Evolutionary conservation across 2,113 vertebrate species (phyloP).

Genomic region (Nothobranchius kuhntae): DNA sequence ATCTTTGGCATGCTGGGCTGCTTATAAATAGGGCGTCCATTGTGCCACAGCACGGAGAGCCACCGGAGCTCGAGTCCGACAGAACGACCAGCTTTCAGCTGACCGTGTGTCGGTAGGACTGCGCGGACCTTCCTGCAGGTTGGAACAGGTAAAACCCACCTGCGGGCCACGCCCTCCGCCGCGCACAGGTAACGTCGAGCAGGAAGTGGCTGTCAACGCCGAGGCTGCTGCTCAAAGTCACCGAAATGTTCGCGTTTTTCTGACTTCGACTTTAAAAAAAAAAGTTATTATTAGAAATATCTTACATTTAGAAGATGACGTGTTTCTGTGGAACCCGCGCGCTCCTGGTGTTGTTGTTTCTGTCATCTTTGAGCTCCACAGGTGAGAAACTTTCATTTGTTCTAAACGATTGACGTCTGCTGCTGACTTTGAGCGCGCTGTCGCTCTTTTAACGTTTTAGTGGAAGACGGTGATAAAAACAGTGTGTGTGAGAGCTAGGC

Average conservation of each 20-base stretch:
- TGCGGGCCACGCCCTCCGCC: conserved; percentile 66
- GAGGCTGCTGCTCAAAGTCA: conserved; percentile 11
- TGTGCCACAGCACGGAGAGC: conserved; percentile 36
- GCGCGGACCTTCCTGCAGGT: conserved; percentile 56
- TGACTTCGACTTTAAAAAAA: conserved; percentile 1
- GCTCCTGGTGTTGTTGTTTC: conserved; percentile 43
- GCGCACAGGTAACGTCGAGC: conserved; percentile 50
- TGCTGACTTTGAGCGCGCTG: background rate
- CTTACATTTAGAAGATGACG: conserved; percentile 29
- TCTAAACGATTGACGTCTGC: background rate
- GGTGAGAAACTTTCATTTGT: conserved; percentile 43
- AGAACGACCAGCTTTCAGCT: no score
- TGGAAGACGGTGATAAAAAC: background rate
- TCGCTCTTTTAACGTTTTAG: rapidly evolving
- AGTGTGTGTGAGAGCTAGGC: no score
- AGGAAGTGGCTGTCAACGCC: conserved; percentile 70
- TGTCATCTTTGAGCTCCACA: conserved; percentile 43
- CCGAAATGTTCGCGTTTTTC: conserved; percentile 27
- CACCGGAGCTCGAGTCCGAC: conserved; percentile 10
- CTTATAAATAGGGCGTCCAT: conserved; percentile 65
- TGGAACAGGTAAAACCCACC: conserved; percentile 62
- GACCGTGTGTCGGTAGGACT: background rate
- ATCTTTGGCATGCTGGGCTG: conserved; percentile 55
- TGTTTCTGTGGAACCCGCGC: conserved; percentile 11
- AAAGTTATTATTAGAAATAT: background rate